phyloP scores from a whole-genome alignment of 2,797 vertebrate species.

The Acomys russatus region DNA sequence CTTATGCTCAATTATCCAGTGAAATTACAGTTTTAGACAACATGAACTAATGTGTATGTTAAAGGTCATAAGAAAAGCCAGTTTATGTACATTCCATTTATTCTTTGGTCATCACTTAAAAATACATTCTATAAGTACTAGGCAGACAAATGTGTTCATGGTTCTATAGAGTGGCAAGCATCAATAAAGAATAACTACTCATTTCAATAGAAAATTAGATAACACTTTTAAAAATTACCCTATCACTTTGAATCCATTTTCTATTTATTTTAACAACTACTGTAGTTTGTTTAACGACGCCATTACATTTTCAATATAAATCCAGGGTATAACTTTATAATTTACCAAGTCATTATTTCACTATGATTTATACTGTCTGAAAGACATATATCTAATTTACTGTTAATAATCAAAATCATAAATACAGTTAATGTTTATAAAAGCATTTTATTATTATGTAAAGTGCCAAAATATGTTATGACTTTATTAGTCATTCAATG shows the following conservation, averaged over 20 bases:
- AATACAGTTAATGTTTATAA: neutral
- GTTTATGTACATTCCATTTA: neutral
- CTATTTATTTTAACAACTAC: slow-evolving; percentile 72
- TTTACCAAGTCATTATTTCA: slow-evolving; percentile 63
- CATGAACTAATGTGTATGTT: slow-evolving; percentile 6
- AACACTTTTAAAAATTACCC: slow-evolving; percentile 78
- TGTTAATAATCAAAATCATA: slow-evolving; percentile 37
- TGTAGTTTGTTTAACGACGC: slow-evolving; percentile 73
- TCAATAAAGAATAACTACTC: slow-evolving; percentile 72
- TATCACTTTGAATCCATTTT: slow-evolving; percentile 74
- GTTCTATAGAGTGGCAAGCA: neutral
- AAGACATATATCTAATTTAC: slow-evolving; percentile 3
- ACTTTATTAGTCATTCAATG: neutral
- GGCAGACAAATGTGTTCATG: slow-evolving; percentile 44
- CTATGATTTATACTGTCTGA: slow-evolving; percentile 67
- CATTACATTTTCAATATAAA: slow-evolving; percentile 76
- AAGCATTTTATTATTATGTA: slow-evolving; percentile 50
- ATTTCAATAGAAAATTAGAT: slow-evolving; percentile 75
- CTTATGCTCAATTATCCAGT: neutral
- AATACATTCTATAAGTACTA: slow-evolving; percentile 66
- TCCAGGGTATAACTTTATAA: slow-evolving; percentile 65
- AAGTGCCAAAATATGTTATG: slow-evolving; percentile 7
- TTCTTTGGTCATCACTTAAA: neutral
- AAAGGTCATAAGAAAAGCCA: slow-evolving; percentile 29
- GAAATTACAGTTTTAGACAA: slow-evolving; percentile 42